phyloP scores from a whole-genome alignment of 2,797 vertebrate genomes.

The Taenioides sp. region DNA sequence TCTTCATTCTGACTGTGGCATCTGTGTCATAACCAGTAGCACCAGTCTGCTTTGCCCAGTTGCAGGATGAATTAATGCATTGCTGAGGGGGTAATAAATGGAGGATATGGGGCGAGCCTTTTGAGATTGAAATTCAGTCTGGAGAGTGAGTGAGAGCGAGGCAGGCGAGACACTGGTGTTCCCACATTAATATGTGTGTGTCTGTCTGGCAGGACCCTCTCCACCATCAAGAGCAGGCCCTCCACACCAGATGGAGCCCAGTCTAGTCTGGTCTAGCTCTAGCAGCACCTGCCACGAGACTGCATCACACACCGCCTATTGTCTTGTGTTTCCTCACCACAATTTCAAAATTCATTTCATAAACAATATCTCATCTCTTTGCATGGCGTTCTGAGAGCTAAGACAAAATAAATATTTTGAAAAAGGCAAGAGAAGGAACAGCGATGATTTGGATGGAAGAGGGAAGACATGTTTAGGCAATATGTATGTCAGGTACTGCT shows the following conservation, averaged over 20 bases:
- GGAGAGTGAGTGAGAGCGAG: conserved; percentile 69
- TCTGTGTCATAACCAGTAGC: conserved; percentile 20
- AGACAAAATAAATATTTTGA: conserved; percentile 13
- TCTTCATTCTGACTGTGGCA: conserved; percentile 15
- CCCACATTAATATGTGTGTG: conserved; percentile 85
- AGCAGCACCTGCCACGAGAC: conserved; percentile 76
- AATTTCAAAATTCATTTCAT: conserved; percentile 34
- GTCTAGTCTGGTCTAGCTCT: conserved; percentile 64
- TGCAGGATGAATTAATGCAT: conserved; percentile 61
- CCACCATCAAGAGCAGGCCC: conserved; percentile 70
- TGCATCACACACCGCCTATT: conserved; percentile 60
- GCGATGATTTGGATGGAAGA: conserved; percentile 9
- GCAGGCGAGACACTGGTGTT: conserved; percentile 73
- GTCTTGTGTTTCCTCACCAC: conserved; percentile 56
- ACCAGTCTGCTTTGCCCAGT: conserved; percentile 40
- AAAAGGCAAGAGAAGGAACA: conserved; percentile 3
- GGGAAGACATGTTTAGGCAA: conserved; percentile 20
- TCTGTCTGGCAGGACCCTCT: conserved; percentile 66
- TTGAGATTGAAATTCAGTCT: conserved; percentile 79
- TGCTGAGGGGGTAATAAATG: conserved; percentile 75
- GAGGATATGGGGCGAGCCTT: conserved; percentile 69
- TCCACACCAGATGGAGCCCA: conserved; percentile 81
- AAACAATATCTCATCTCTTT: conserved; percentile 25
- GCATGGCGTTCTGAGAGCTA: conserved; percentile 25
- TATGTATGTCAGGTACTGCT: conserved; percentile 17